Evolutionary conservation across 2,888 invertebrate genomes (phyloP).

Genomic region (Drosophila dives): DNA sequence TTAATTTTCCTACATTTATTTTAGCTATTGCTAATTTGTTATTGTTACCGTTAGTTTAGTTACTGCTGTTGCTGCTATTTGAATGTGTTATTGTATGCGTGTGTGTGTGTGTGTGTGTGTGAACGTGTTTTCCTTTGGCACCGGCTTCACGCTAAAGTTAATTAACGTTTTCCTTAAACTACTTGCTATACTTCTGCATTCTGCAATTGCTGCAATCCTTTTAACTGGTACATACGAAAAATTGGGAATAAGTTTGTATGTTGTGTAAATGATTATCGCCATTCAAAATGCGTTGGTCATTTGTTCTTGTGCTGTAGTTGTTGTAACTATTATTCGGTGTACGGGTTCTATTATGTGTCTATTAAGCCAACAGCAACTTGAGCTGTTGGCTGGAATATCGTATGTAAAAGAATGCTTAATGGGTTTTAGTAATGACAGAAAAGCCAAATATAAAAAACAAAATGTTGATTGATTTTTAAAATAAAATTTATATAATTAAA

Average conservation of each 20-base stretch:
- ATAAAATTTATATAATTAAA: slow-evolving; percentile 74
- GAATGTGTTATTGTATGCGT: slow-evolving; percentile 10
- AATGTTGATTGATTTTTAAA: slow-evolving; percentile 42
- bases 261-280: slow-evolving; percentile 75
- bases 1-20: slow-evolving; percentile 45
- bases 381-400: slow-evolving; percentile 31
- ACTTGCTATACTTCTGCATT: slow-evolving; percentile 12
- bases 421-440: background rate
- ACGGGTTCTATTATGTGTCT: slow-evolving; percentile 25
- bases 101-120: background rate
- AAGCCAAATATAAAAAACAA: slow-evolving; percentile 40
- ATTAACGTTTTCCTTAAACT: slow-evolving; percentile 32
- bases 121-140: slow-evolving; percentile 57
- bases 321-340: slow-evolving; percentile 41
- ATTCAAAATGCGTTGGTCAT: slow-evolving; percentile 72
- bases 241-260: slow-evolving; percentile 15
- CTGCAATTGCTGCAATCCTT: slow-evolving; percentile 21
- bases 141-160: slow-evolving; percentile 47
- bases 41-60: slow-evolving; percentile 48
- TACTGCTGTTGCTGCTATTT: slow-evolving; percentile 24
- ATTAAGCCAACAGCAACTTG: slow-evolving; percentile 34
- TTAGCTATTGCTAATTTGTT: slow-evolving; percentile 38
- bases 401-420: slow-evolving; percentile 15
- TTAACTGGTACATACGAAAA: slow-evolving; percentile 11
- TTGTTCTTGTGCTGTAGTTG: slow-evolving; percentile 47